These are phyloP conservation scores for Tanytarsus gracilentus DNA, from an alignment of 2,888 invertebrate species.

Conservation along the genomic window DNA sequence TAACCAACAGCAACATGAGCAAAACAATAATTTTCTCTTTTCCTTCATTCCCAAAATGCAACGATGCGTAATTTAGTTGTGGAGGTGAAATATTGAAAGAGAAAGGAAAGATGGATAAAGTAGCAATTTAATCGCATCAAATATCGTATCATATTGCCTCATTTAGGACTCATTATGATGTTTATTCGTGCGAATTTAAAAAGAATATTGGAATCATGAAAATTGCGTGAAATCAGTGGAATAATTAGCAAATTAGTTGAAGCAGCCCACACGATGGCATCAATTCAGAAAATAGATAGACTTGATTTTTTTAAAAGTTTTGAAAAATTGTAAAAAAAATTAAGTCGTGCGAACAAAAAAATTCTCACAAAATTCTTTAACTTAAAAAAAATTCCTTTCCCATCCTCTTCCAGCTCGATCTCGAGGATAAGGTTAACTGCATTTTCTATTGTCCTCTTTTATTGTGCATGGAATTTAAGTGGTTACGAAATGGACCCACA, in stretches of 20 bases:
- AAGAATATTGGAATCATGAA: neutral
- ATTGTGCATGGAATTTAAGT: neutral
- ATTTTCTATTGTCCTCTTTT: slow-evolving; percentile 3
- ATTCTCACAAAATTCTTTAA: neutral
- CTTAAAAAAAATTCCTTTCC: neutral
- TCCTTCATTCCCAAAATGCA: too few relatives aligned
- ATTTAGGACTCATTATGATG: neutral
- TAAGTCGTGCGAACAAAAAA: neutral
- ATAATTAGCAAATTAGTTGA: slow-evolving; percentile 3
- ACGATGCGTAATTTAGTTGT: neutral
- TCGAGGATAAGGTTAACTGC: too few relatives aligned
- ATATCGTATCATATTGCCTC: too few relatives aligned
- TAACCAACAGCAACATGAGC: neutral
- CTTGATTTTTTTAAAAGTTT: neutral
- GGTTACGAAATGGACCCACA: slow-evolving; percentile 9
- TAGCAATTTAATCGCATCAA: neutral
- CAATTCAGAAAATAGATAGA: neutral
- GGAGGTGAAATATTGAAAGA: neutral
- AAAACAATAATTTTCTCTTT: too few relatives aligned
- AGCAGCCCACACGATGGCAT: neutral
- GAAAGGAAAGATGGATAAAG: neutral
- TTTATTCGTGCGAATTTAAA: slow-evolving; percentile 7
- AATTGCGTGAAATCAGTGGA: neutral
- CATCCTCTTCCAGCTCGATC: neutral
- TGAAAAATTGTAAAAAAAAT: neutral